These are phyloP conservation scores for Halcyon leucocephala DNA, from an alignment of 2,797 vertebrate species.

Conservation along the genomic window DNA sequence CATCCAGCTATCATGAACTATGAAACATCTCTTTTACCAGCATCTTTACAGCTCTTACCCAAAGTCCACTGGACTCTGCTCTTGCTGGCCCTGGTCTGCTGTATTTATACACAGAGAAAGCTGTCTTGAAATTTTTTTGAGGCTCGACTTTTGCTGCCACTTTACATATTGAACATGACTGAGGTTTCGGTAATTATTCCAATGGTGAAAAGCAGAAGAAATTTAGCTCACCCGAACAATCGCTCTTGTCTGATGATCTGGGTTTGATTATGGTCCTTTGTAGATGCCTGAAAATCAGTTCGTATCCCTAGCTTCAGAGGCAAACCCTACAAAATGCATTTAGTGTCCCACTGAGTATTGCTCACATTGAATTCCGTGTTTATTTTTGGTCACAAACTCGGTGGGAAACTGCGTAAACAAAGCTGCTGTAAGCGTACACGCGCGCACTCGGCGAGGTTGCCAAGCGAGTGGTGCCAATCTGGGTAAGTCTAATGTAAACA, in stretches of 20 bases:
- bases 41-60: neutral
- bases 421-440: neutral
- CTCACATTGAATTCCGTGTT: neutral
- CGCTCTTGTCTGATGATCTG: slow-evolving; percentile 12
- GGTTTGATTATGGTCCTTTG: slow-evolving; percentile 49
- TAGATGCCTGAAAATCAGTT: slow-evolving; percentile 32
- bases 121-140: neutral
- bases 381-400: slow-evolving; percentile 39
- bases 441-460: neutral
- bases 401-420: slow-evolving; percentile 19
- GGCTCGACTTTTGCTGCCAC: slow-evolving; percentile 20
- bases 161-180: slow-evolving; percentile 50
- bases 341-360: neutral
- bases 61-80: neutral
- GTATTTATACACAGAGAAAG: neutral
- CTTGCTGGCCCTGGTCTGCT: neutral
- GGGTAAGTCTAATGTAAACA: slow-evolving; percentile 38
- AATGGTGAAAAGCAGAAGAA: slow-evolving; percentile 32
- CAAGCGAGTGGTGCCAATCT: neutral
- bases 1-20: neutral
- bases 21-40: neutral
- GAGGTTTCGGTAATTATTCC: slow-evolving; percentile 55
- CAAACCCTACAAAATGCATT: neutral
- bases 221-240: slow-evolving; percentile 5
- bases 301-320: neutral